A percentile compares a stretch with the other conserved stretches of the same genome.
phyloP scores from a whole-genome alignment of 2,888 invertebrate species.

The Nephrotoma flavescens region DNA sequence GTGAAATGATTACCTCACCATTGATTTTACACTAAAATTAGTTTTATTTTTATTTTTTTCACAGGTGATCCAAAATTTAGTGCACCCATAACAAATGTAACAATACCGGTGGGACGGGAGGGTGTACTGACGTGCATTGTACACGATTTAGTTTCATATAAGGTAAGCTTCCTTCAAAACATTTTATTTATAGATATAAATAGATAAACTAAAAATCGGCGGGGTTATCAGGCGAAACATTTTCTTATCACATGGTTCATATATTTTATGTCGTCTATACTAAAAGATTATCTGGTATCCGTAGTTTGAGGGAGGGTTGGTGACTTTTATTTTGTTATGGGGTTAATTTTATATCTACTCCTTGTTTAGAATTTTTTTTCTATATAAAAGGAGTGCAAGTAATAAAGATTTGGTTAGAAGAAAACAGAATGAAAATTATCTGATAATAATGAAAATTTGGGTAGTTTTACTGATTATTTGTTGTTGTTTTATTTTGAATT shows the following conservation, averaged over 20 bases:
- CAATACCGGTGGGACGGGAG: constrained; percentile 70
- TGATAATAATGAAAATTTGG: background rate
- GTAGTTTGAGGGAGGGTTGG: background rate
- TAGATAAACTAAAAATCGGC: background rate
- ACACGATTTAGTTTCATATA: constrained; percentile 66
- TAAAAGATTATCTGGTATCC: background rate
- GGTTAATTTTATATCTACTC: background rate
- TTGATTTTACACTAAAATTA: background rate
- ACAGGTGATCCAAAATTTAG: constrained; percentile 68
- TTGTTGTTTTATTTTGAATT: background rate
- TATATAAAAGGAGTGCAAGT: background rate
- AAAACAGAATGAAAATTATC: background rate
- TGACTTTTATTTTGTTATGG: background rate
- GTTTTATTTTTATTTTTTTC: constrained; percentile 22
- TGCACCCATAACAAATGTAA: constrained; percentile 68
- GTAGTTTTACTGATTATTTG: background rate
- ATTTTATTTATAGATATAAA: background rate
- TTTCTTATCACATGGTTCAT: background rate
- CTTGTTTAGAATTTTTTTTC: background rate
- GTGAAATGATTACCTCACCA: background rate
- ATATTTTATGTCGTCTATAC: constrained; percentile 1
- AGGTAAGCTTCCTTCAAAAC: constrained; percentile 39
- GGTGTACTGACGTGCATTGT: constrained; percentile 69
- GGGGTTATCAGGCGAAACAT: background rate
- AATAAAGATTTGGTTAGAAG: background rate